Percentiles rank a stretch among this genome's conserved stretches.
Conservation (phyloP, 2,888 invertebrate species). For the Camponotus fellah region DNA sequence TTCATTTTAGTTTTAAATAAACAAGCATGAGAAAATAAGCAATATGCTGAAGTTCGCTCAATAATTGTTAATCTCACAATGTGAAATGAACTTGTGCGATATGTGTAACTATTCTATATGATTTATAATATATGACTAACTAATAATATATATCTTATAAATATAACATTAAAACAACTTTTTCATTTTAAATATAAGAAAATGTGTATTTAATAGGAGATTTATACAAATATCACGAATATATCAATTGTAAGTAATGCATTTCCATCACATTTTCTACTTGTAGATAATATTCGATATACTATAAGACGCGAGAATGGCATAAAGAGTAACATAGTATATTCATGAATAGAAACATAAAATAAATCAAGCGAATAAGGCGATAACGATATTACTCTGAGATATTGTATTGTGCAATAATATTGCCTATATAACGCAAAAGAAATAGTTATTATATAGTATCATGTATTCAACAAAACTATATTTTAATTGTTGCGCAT, state of each 20-base stretch:
- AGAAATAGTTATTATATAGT: constrained; percentile 51
- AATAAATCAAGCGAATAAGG: constrained; percentile 75
- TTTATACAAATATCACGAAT: neutral
- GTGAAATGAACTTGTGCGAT: constrained; percentile 11
- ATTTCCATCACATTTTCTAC: constrained; percentile 42
- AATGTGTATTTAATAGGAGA: neutral
- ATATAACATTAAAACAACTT: neutral
- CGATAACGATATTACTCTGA: constrained; percentile 71
- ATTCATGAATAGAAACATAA: constrained; percentile 55
- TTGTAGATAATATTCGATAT: neutral
- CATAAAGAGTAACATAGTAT: neutral
- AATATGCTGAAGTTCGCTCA: neutral
- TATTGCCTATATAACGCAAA: constrained; percentile 44
- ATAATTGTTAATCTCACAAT: neutral
- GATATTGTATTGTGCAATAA: constrained; percentile 55
- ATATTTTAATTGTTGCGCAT: constrained; percentile 6
- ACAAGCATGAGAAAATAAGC: constrained; percentile 1
- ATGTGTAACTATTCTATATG: neutral
- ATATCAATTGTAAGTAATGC: constrained; percentile 42
- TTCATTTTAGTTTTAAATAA: constrained; percentile 10
- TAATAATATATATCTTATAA: neutral
- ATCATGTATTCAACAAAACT: neutral
- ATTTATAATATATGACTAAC: neutral
- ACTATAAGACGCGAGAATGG: neutral
- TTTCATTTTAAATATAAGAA: neutral